A percentile compares a stretch with the other conserved stretches of the same genome.
Conservation (phyloP, 1,140 invertebrate species). For the Bombus waltoni region DNA sequence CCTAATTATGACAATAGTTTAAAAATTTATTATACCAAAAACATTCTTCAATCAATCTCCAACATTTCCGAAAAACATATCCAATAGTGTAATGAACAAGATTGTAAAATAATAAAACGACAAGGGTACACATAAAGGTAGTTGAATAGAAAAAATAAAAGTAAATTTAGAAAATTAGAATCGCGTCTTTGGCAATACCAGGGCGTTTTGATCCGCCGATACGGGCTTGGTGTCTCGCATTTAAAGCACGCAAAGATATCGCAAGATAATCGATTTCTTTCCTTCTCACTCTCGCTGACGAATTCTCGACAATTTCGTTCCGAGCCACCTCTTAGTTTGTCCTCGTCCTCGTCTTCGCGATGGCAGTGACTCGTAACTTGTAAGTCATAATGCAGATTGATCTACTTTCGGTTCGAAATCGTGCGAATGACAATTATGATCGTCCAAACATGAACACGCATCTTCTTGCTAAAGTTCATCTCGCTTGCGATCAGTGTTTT, state of each 20-base stretch:
- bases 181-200: background rate
- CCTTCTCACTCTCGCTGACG: constrained; percentile 18
- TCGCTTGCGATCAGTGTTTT: background rate
- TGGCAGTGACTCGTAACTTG: constrained; percentile 19
- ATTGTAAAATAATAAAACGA: too few species aligned
- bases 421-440: background rate
- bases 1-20: too few species aligned
- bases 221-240: constrained; percentile 12
- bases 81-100: too few species aligned
- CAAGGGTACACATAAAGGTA: too few species aligned
- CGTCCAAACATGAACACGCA: background rate
- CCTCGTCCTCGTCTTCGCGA: constrained; percentile 30
- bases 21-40: too few species aligned
- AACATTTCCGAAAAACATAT: too few species aligned
- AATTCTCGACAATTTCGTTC: constrained; percentile 12
- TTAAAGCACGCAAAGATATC: constrained; percentile 47
- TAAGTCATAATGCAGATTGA: constrained; percentile 6
- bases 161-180: too few species aligned
- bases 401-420: constrained; percentile 16
- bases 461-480: background rate
- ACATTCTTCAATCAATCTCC: too few species aligned
- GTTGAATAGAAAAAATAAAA: too few species aligned
- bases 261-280: constrained; percentile 48
- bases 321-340: constrained; percentile 31
- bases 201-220: background rate